These are phyloP conservation scores for Saccostrea glomerata DNA, from an alignment of 1,140 invertebrate species.

Conservation along the genomic window DNA sequence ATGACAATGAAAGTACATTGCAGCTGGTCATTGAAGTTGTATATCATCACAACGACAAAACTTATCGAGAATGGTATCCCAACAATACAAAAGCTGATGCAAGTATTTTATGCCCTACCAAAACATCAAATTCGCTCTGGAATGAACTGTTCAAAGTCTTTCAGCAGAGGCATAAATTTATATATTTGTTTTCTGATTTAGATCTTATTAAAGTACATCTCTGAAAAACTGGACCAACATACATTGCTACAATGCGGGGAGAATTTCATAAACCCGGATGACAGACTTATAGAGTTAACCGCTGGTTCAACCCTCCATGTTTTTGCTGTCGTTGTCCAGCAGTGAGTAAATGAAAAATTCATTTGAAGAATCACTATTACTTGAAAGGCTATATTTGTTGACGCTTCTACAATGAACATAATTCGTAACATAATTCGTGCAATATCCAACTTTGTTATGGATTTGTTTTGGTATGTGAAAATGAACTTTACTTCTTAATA, in stretches of 20 bases:
- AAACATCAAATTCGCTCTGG: background rate
- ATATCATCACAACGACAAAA: background rate
- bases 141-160: background rate
- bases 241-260: background rate
- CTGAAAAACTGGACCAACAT: background rate
- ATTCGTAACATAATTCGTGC: background rate
- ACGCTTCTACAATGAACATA: background rate
- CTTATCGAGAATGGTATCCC: background rate
- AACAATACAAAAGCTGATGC: conserved; percentile 24
- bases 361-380: background rate
- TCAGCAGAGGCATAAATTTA: background rate
- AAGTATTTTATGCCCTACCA: background rate
- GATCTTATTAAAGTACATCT: conserved; percentile 2
- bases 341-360: background rate
- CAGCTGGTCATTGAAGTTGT: background rate
- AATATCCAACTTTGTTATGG: background rate
- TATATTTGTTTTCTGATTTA: background rate
- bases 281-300: conserved; percentile 10
- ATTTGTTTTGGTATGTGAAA: background rate
- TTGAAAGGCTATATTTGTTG: too few species aligned
- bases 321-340: background rate
- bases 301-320: conserved; percentile 21
- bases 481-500: background rate
- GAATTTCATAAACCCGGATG: conserved; percentile 2
- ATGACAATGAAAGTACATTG: background rate